Evolutionary conservation across 2,113 vertebrate species (phyloP).

Genomic region (Ochotona curzoniae): DNA sequence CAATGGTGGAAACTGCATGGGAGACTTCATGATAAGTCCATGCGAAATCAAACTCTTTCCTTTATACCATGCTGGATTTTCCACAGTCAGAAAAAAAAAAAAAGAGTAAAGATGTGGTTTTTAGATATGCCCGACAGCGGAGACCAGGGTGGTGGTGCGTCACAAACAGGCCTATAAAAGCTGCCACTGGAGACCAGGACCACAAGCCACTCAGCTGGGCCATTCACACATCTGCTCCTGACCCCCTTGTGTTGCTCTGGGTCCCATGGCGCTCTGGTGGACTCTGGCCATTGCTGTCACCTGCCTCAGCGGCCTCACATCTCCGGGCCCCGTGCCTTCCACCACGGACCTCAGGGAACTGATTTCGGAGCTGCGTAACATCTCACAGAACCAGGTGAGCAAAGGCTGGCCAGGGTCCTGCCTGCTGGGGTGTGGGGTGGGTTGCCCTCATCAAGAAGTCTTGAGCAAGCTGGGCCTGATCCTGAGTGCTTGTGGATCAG

Average conservation of each 20-base stretch:
- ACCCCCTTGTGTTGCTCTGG: neutral
- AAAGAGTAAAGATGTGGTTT: constrained; percentile 82
- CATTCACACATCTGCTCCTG: neutral
- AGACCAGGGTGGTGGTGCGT: constrained; percentile 36
- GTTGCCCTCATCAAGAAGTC: neutral
- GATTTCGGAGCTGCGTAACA: constrained; percentile 68
- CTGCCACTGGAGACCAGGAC: constrained; percentile 36
- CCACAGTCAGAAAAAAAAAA: constrained; percentile 77
- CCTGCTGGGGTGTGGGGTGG: neutral
- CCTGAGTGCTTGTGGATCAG: no score
- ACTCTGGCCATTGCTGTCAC: constrained; percentile 44
- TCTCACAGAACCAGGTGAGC: constrained; percentile 76
- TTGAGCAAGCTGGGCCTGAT: neutral
- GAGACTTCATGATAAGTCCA: constrained; percentile 51
- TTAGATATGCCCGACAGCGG: constrained; percentile 69
- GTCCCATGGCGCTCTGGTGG: constrained; percentile 71
- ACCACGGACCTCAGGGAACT: neutral
- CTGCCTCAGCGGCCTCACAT: constrained; percentile 43
- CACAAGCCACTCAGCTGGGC: constrained; percentile 46
- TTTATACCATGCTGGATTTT: constrained; percentile 78
- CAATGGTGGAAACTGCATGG: constrained; percentile 11
- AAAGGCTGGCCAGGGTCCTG: neutral
- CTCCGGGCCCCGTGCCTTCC: neutral
- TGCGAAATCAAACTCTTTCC: constrained; percentile 78
- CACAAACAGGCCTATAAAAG: constrained; percentile 82